These are phyloP conservation scores for Coecobrya sp. DNA, from an alignment of 2,888 invertebrate species.

Conservation along the genomic window DNA sequence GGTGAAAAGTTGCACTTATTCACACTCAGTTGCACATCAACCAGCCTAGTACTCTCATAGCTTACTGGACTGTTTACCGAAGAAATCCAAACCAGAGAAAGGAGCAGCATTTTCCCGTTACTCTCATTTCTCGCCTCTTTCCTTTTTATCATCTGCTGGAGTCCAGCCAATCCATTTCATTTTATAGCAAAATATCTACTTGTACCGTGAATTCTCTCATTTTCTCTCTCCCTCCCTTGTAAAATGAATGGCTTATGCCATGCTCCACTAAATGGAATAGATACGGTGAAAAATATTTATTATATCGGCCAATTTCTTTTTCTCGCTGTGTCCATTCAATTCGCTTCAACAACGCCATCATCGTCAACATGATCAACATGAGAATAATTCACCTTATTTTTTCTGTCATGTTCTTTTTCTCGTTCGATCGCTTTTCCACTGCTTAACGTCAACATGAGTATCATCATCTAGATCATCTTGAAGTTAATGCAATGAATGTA, in stretches of 20 bases:
- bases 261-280: conserved; percentile 58
- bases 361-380: conserved; percentile 17
- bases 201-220: neutral
- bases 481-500: neutral
- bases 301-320: conserved; percentile 50
- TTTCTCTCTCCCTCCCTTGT: neutral
- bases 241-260: conserved; percentile 44
- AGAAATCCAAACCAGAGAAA: conserved; percentile 17
- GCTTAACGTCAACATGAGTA: conserved; percentile 37
- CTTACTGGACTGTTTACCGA: conserved; percentile 40
- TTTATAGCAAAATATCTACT: conserved; percentile 50
- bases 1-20: conserved; percentile 72
- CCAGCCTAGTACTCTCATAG: neutral
- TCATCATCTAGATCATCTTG: conserved; percentile 6
- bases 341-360: conserved; percentile 40
- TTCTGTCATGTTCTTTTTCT: conserved; percentile 1
- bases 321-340: conserved; percentile 25
- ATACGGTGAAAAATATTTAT: conserved; percentile 32
- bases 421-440: neutral
- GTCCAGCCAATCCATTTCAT: conserved; percentile 80
- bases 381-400: conserved; percentile 40
- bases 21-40: conserved; percentile 70
- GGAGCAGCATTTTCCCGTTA: conserved; percentile 16
- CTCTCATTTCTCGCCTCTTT: conserved; percentile 15
- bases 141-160: conserved; percentile 81